These are phyloP conservation scores for Microplitis manilae DNA, from an alignment of 2,888 invertebrate genomes.

Conservation along the genomic window DNA sequence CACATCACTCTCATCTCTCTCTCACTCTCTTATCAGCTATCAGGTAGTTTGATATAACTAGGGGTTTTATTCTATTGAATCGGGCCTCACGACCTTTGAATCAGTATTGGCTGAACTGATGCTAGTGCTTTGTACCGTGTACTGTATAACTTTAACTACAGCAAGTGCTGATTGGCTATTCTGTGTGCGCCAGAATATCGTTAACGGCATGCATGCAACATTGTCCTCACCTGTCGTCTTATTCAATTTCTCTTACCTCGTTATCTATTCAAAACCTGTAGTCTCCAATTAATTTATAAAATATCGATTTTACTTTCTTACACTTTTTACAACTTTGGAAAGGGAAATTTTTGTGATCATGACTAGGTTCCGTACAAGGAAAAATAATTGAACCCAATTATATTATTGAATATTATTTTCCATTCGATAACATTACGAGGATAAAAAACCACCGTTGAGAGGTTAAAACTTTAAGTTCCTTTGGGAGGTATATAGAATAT, in stretches of 20 bases:
- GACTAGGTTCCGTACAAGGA: too few species aligned
- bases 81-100: neutral
- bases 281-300: neutral
- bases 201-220: conserved; percentile 35
- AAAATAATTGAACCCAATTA: neutral
- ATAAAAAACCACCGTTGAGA: conserved; percentile 20
- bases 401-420: neutral
- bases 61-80: neutral
- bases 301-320: neutral
- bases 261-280: neutral
- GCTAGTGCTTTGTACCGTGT: too few species aligned
- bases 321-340: neutral
- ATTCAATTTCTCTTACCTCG: neutral
- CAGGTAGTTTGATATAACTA: neutral
- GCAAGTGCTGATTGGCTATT: conserved; percentile 56
- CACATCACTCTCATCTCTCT: neutral
- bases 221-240: conserved; percentile 45
- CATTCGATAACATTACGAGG: neutral
- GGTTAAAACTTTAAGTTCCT: conserved; percentile 5
- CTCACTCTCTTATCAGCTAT: neutral
- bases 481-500: conserved; percentile 33
- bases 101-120: conserved; percentile 1
- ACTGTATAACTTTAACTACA: too few species aligned
- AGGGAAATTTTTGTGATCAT: neutral
- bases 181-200: conserved; percentile 38